Evolutionary conservation across 1,140 invertebrate genomes (phyloP), one percentile per base, ranked within the genome.

Genomic region (Cyrtorhinus lividipennis): DNA sequence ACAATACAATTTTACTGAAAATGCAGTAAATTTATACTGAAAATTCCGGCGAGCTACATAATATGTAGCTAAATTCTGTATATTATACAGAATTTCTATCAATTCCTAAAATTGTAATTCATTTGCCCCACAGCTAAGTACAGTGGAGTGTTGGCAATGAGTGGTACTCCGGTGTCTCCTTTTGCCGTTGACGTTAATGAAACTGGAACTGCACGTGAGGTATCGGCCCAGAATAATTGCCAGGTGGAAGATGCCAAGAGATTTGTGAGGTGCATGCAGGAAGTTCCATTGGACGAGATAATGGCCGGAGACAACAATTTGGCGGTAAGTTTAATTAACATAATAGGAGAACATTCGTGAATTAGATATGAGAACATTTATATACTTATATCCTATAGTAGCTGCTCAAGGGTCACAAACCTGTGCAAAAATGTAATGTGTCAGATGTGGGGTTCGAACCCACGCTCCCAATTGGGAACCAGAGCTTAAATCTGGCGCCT

Each of bases 401-500:
- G n/a, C n/a, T n/a, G n/a, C n/a, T n/a, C n/a, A n/a, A n/a, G n/a
- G n/a, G n/a, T n/a, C n/a, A n/a, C n/a, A n/a, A n/a, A n/a, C n/a
- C n/a, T n/a, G n/a, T n/a, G n/a, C n/a, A n/a, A n/a, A n/a, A n/a
- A n/a, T n/a, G n/a, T n/a, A n/a, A n/a, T n/a, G n/a, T 83, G 80
- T 80, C 81, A 83, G 79, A 79, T 83, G 81, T 83, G 81, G 80
- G 81, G 80, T 82, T 83, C 80, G 81, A 83, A 83, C 80, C 80
- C 80, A 83, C 81, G 81, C 80, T 81, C 80, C 79, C 80, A 70
- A n/a, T n/a, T n/a, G 81, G 78, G 80, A 81, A 83, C 80, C 80
- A 82, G 80, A 82, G 78, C 81, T 82, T 82, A 82, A 83, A 81
- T 82, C 80, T 82, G 80, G 80, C 80, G 80, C 79, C 80, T 81